These are phyloP conservation scores for Ornithoptera alexandrae DNA, from an alignment of 2,888 invertebrate species.

Conservation along the genomic window DNA sequence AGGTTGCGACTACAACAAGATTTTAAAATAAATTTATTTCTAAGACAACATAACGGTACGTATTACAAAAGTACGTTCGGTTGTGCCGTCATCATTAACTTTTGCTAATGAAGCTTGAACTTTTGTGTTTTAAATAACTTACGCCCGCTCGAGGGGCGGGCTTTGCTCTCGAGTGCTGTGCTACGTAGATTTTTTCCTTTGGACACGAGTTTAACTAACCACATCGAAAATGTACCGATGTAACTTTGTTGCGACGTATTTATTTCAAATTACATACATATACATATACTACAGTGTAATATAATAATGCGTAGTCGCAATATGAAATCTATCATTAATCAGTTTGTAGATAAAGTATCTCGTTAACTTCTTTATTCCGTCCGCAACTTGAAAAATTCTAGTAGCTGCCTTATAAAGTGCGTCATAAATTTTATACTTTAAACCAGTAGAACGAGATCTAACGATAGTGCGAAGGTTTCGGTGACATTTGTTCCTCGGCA, in stretches of 20 bases:
- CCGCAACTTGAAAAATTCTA: constrained; percentile 60
- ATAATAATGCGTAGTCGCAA: neutral
- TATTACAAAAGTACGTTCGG: constrained; percentile 42
- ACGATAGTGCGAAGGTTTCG: constrained; percentile 61
- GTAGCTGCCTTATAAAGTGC: constrained; percentile 67
- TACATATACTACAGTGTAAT: neutral
- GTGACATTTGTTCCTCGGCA: constrained; percentile 61
- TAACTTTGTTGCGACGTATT: constrained; percentile 59
- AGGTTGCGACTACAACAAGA: neutral
- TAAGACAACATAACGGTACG: constrained; percentile 13
- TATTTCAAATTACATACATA: neutral
- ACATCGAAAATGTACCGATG: constrained; percentile 57
- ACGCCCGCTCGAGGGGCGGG: constrained; percentile 65
- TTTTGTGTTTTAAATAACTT: constrained; percentile 76
- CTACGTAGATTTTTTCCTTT: constrained; percentile 66
- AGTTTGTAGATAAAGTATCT: constrained; percentile 44
- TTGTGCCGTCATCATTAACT: constrained; percentile 74
- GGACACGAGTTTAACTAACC: constrained; percentile 65
- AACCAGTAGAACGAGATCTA: constrained; percentile 63
- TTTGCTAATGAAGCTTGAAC: constrained; percentile 77
- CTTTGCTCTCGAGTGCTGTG: constrained; percentile 44
- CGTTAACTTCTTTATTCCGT: constrained; percentile 47
- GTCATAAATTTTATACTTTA: constrained; percentile 63
- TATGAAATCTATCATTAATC: constrained; percentile 38
- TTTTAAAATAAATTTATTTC: constrained; percentile 13